These are phyloP conservation scores for Epinotia brunnichana DNA, from an alignment of 2,888 invertebrate species.

Conservation along the genomic window DNA sequence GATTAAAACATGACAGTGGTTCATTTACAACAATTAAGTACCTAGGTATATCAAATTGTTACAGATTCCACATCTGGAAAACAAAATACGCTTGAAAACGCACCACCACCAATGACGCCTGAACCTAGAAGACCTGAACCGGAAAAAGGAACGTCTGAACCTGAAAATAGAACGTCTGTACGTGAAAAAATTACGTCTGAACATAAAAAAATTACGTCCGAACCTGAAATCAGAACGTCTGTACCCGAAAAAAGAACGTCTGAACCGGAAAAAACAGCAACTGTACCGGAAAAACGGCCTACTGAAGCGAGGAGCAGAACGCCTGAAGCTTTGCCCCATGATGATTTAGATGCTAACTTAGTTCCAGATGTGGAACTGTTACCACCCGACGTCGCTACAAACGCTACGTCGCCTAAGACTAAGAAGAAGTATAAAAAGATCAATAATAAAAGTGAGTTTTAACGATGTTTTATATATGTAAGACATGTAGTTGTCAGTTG, in stretches of 20 bases:
- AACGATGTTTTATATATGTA: no score
- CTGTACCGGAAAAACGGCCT: not conserved
- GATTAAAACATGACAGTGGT: no score
- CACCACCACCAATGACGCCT: not conserved
- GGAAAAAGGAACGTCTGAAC: not conserved
- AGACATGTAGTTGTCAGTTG: no score
- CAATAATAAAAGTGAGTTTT: constrained; percentile 18
- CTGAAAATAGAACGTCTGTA: not conserved
- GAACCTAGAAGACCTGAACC: not conserved
- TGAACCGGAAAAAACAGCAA: not conserved
- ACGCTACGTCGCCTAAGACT: not conserved
- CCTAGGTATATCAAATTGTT: no score
- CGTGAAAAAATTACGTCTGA: not conserved
- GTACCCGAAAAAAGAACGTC: not conserved
- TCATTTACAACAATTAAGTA: not conserved
- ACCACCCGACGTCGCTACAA: not conserved
- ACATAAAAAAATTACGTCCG: no score
- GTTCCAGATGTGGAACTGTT: not conserved
- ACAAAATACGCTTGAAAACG: not conserved
- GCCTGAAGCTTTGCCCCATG: not conserved
- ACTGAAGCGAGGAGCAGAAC: not conserved
- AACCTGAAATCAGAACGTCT: not conserved
- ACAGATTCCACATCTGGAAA: constrained; percentile 2
- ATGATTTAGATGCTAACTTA: not conserved
- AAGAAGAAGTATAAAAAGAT: constrained; percentile 9